A percentile compares a stretch with the other conserved stretches of the same genome.
Conservation (phyloP, 2,888 invertebrate species). For the Thecocarcelia acutangulata region DNA sequence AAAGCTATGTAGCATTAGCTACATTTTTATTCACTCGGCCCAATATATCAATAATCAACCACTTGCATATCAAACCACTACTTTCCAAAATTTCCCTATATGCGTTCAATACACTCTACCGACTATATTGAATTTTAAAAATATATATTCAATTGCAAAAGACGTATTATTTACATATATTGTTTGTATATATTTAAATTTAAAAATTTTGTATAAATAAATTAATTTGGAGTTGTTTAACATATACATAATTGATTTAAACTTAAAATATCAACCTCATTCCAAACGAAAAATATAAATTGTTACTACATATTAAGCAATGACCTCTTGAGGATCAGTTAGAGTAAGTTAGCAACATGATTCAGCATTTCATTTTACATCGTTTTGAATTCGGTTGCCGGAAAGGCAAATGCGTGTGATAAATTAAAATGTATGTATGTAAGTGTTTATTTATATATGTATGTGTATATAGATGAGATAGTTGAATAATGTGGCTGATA, state of each 20-base stretch:
- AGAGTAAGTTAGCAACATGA: neutral
- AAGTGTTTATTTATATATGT: neutral
- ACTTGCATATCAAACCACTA: too few relatives aligned
- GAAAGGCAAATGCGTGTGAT: neutral
- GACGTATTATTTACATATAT: constrained; percentile 8
- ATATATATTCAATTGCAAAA: constrained; percentile 20
- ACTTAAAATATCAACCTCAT: constrained; percentile 12
- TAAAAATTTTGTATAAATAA: constrained; percentile 27
- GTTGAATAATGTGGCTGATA: constrained; percentile 2
- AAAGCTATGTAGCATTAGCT: too few relatives aligned
- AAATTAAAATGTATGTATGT: constrained; percentile 7
- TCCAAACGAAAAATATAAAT: constrained; percentile 15
- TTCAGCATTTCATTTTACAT: constrained; percentile 2
- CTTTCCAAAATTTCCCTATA: too few relatives aligned
- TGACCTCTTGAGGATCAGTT: neutral
- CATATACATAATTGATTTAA: constrained; percentile 21
- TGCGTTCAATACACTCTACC: too few relatives aligned
- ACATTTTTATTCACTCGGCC: too few relatives aligned
- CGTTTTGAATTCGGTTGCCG: constrained; percentile 6
- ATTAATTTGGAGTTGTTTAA: constrained; percentile 31
- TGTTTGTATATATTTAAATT: constrained; percentile 24
- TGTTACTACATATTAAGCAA: neutral
- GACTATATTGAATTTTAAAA: too few relatives aligned
- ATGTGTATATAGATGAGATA: neutral
- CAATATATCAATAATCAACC: too few relatives aligned